These are phyloP conservation scores for Drosophila nigricruria DNA, from an alignment of 2,888 invertebrate genomes.

Conservation along the genomic window DNA sequence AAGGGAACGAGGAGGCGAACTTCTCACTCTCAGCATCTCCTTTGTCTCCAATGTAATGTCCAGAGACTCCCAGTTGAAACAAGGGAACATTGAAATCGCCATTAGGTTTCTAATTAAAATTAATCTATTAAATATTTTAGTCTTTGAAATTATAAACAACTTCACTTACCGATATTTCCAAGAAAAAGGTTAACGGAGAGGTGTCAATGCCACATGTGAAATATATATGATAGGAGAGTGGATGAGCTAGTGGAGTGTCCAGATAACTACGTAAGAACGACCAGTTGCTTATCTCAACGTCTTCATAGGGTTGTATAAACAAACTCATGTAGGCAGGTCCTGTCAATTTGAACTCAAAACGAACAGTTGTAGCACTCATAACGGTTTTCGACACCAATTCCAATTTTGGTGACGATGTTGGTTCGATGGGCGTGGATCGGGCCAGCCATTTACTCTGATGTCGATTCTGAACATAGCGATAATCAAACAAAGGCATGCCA, in stretches of 20 bases:
- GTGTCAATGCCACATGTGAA: conserved; percentile 69
- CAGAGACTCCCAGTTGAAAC: conserved; percentile 85
- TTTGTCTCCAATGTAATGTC: conserved; percentile 84
- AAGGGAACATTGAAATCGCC: conserved; percentile 62
- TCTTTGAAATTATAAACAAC: too few species aligned
- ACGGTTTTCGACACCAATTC: conserved; percentile 59
- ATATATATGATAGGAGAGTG: conserved; percentile 74
- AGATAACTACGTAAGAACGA: conserved; percentile 70
- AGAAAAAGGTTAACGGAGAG: conserved; percentile 65
- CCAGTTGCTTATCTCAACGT: conserved; percentile 73
- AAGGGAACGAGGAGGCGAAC: conserved; percentile 84
- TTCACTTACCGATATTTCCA: conserved; percentile 65
- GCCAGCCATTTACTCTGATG: conserved; percentile 68
- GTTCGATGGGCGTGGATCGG: conserved; percentile 43
- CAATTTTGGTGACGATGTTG: conserved; percentile 64
- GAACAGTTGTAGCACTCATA: conserved; percentile 44
- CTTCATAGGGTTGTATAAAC: conserved; percentile 69
- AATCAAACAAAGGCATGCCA: conserved; percentile 78
- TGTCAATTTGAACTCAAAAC: conserved; percentile 65
- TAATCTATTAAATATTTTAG: neutral
- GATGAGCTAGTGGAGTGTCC: conserved; percentile 43
- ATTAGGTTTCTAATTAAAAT: conserved; percentile 45
- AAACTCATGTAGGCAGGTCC: conserved; percentile 78
- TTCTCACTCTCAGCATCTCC: conserved; percentile 84
- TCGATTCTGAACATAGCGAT: conserved; percentile 58